Evolutionary conservation across 2,797 vertebrate species (phyloP), one percentile per base, ranked within the genome.

Genomic region (Hoplostethus atlanticus): DNA sequence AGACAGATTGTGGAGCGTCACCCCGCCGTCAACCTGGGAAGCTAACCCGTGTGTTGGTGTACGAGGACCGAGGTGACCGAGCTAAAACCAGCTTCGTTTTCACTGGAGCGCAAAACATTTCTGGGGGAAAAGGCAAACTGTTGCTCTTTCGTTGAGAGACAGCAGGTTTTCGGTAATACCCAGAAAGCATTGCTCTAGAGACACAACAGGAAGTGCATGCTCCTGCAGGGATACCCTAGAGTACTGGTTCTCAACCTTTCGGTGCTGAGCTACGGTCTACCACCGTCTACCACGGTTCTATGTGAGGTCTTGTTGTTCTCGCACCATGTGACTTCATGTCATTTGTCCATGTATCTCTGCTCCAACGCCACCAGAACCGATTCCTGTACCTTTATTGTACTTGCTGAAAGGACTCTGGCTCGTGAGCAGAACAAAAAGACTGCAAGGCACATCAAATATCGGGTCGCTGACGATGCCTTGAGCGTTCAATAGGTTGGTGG

Each of bases 381-480:
- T 8, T 40, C 38, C 9, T 40, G 9, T 40, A 40, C 38, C 7
- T 8, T 40, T 4, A 10, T 34, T 47, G 12, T 47, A 16, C 44
- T 47, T 47, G 12, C 12, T 47, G 44, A 15, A 47, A 15, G 0
- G 25, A 53, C 17, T 53, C 25, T 13, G 21, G 25, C 28, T 53
- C 9, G 8, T 53, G 10, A 53, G 25, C 21, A 28, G 21, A 72
- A 58, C 48, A 48, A 40, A 64, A 66, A 42, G 25, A 55, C 71
- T 64, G 46, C 1, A 69, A 71, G 77, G 64, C 57, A 48, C 13
- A 57, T 64, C 46, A 57, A 40, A 16, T 48, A 30, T 62, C 8
- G 52, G 36, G 42, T 55, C 17, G 28, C 30, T 54, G 7, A 0
- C 15, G 5, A 31, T 13, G 53, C 31, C 21, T 30, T 10, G 10